Evolutionary conservation across 2,113 vertebrate genomes (phyloP).

Genomic region (Pituophis catenifer): DNA sequence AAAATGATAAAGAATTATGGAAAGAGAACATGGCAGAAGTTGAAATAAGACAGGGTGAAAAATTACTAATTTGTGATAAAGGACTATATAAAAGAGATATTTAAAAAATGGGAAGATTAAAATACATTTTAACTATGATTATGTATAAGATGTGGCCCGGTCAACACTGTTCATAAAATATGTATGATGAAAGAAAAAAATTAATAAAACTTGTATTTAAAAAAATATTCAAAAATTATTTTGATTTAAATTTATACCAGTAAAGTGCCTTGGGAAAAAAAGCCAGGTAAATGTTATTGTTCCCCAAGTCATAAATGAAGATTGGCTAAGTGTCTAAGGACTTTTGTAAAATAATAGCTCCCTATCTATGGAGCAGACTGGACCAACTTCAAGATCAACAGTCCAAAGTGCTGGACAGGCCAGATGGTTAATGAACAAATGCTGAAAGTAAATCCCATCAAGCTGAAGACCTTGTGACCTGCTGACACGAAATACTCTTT

Average conservation of each 20-base stretch:
- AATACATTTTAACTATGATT: too few species aligned
- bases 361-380: not conserved
- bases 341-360: not conserved
- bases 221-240: not conserved
- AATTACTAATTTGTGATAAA: too few species aligned
- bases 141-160: too few species aligned
- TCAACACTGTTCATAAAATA: too few species aligned
- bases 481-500: constrained; percentile 15
- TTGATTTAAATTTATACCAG: not conserved
- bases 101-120: too few species aligned
- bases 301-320: not conserved
- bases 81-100: too few species aligned
- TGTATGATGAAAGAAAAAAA: too few species aligned
- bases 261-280: not conserved
- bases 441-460: constrained; percentile 17
- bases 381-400: not conserved
- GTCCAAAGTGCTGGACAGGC: not conserved
- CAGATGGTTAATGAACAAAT: constrained; percentile 24
- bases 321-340: not conserved
- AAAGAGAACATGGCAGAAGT: too few species aligned
- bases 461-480: not conserved
- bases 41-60: too few species aligned
- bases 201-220: too few species aligned
- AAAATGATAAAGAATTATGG: too few species aligned
- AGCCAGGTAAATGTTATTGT: not conserved